Conservation (phyloP, 2,888 invertebrate genomes). For the Calliopum simillimum region DNA sequence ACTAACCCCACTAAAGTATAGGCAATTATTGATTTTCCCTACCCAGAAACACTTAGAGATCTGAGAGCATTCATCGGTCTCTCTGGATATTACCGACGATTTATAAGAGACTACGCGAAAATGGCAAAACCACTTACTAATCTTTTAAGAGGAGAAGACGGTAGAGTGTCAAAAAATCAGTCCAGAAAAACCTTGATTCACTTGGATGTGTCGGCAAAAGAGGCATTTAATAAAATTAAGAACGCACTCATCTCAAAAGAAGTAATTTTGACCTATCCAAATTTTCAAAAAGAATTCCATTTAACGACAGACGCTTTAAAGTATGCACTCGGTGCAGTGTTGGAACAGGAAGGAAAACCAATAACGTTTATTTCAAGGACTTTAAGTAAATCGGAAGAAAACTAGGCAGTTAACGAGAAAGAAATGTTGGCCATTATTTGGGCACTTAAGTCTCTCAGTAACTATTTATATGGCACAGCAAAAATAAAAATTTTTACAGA, state of each 20-base stretch:
- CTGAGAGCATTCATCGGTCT: conserved; percentile 40
- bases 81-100: conserved; percentile 39
- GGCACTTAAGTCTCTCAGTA: conserved; percentile 11
- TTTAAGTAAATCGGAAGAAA: conserved; percentile 35
- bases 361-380: conserved; percentile 38
- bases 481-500: conserved; percentile 5
- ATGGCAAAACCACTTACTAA: conserved; percentile 36
- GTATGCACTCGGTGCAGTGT: conserved; percentile 37
- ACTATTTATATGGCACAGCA: conserved; percentile 24
- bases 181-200: conserved; percentile 27
- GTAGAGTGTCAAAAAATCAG: conserved; percentile 9
- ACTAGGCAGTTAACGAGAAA: conserved; percentile 38
- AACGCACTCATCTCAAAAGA: conserved; percentile 29
- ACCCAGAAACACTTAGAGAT: conserved; percentile 41
- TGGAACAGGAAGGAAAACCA: conserved; percentile 30
- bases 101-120: conserved; percentile 30
- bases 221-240: conserved; percentile 35
- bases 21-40: conserved; percentile 37
- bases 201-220: background rate
- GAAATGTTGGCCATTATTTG: conserved; percentile 30
- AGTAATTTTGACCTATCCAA: background rate
- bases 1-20: conserved; percentile 38
- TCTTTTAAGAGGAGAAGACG: conserved; percentile 18
- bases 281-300: conserved; percentile 31
- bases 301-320: conserved; percentile 42